Percentiles rank a stretch among this genome's conserved stretches.
These are phyloP conservation scores for Tetragnatha versicolor DNA, from an alignment of 1,140 invertebrate species.

Conservation along the genomic window DNA sequence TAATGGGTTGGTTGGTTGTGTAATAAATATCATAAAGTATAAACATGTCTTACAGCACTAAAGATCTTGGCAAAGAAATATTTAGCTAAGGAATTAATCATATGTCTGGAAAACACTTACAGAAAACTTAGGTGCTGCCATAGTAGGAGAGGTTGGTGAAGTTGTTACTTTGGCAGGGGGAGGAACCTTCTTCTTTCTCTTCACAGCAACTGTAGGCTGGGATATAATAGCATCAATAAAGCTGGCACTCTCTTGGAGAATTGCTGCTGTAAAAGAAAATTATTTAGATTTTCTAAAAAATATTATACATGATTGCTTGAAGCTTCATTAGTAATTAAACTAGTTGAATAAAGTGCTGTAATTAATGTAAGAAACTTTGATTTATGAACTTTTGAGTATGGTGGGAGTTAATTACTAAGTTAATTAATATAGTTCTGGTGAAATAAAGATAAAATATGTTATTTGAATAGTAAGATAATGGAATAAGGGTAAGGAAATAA, in stretches of 20 bases:
- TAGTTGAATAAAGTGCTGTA: background rate
- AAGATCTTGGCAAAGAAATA: too few species aligned
- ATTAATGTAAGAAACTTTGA: background rate
- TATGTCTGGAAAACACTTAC: background rate
- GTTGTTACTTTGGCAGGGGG: slow-evolving; percentile 69
- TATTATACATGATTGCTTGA: too few species aligned
- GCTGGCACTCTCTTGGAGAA: slow-evolving; percentile 84
- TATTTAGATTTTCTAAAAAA: too few species aligned
- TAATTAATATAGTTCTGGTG: too few species aligned
- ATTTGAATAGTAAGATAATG: too few species aligned
- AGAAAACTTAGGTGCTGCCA: slow-evolving; percentile 57
- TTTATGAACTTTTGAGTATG: background rate
- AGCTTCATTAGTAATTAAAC: too few species aligned
- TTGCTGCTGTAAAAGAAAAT: slow-evolving; percentile 58
- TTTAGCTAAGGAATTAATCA: too few species aligned
- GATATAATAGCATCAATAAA: slow-evolving; percentile 87
- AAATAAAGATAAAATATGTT: too few species aligned
- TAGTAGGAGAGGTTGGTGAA: slow-evolving; percentile 60
- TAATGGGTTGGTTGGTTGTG: background rate
- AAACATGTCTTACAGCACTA: too few species aligned
- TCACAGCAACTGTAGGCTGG: slow-evolving; percentile 67
- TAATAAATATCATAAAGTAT: too few species aligned
- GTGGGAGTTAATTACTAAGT: too few species aligned
- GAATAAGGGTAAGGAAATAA: too few species aligned
- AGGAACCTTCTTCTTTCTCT: slow-evolving; percentile 73